phyloP scores from a whole-genome alignment of 2,797 vertebrate genomes.

The Oryzias sinensis region DNA sequence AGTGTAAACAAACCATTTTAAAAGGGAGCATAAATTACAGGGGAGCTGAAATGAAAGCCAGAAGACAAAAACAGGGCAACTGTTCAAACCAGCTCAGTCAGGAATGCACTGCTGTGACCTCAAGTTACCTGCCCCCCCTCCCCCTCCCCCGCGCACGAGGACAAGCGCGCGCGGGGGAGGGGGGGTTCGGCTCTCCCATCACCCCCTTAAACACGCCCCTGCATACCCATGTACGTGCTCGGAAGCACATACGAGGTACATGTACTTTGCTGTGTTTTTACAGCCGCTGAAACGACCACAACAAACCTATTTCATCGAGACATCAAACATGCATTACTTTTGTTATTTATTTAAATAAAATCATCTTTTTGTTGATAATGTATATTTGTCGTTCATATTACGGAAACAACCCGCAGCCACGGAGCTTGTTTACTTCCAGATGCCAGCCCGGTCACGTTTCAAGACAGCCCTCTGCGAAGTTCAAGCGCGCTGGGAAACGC shows the following conservation, averaged over 20 bases:
- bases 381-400: too few species aligned
- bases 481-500: slow-evolving; percentile 33
- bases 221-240: too few species aligned
- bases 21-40: slow-evolving; percentile 1
- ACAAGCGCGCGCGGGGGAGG: too few species aligned
- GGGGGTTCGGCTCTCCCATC: too few species aligned
- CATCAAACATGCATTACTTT: too few species aligned
- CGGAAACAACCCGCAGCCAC: slow-evolving; percentile 39
- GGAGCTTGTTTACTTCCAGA: slow-evolving; percentile 68
- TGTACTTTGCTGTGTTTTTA: too few species aligned
- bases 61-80: slow-evolving; percentile 50
- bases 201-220: too few species aligned
- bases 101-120: slow-evolving; percentile 62
- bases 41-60: slow-evolving; percentile 43
- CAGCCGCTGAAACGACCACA: too few species aligned
- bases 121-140: slow-evolving; percentile 58
- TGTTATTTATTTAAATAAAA: too few species aligned
- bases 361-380: too few species aligned
- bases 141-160: slow-evolving; percentile 3
- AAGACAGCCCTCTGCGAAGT: slow-evolving; percentile 39
- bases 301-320: too few species aligned
- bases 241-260: too few species aligned
- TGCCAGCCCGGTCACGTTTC: slow-evolving; percentile 62
- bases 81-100: slow-evolving; percentile 41
- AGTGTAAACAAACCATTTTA: neutral